Conservation (phyloP, 2,797 vertebrate species). For the Spinus olivaceus region DNA sequence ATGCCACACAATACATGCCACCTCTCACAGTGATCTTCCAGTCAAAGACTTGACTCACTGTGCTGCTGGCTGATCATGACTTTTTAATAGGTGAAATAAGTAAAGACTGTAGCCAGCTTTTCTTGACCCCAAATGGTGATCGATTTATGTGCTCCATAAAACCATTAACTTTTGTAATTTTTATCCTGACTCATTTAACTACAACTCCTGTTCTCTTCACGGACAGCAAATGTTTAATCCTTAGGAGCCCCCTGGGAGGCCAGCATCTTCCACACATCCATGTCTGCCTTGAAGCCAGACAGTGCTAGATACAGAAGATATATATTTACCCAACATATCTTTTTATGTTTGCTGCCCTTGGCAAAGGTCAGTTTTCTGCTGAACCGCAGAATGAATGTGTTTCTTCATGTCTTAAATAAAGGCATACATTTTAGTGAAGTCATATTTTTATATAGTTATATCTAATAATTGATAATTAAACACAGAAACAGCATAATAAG, state of each 20-base stretch:
- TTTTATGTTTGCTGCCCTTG: not conserved
- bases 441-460: not conserved
- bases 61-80: not conserved
- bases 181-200: not conserved
- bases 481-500: not conserved
- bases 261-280: not conserved
- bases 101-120: not conserved
- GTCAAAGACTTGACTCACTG: not conserved
- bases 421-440: not conserved
- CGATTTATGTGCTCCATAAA: not conserved
- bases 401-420: constrained; percentile 7
- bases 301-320: not conserved
- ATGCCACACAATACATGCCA: not conserved
- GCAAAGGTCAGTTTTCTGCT: not conserved
- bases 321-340: not conserved
- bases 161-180: not conserved
- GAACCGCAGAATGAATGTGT: not conserved
- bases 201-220: not conserved
- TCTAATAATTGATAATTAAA: not conserved
- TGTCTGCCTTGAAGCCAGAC: not conserved
- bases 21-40: not conserved
- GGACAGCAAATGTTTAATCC: not conserved
- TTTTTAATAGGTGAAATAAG: not conserved
- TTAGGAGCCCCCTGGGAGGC: not conserved
- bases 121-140: not conserved